Evolutionary conservation across 2,113 vertebrate genomes (phyloP), one percentile per base, ranked within the genome.

Genomic region (Recurvirostra avosetta): DNA sequence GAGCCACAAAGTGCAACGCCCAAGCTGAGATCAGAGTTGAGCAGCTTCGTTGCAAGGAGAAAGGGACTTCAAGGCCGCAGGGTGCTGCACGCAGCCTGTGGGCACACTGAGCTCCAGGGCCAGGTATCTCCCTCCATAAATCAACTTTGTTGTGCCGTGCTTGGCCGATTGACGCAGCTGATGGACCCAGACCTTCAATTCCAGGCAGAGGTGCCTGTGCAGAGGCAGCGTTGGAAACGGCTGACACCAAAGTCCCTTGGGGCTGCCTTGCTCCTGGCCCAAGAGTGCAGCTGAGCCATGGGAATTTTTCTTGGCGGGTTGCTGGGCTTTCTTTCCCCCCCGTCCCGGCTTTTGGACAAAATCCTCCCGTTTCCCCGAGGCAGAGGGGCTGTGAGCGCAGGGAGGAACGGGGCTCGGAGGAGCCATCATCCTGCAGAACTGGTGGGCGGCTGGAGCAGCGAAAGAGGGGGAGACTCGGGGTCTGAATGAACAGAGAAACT

Each of bases 41-140:
- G 47, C 47, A 36, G 59, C 32, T 89, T 74, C 32, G 32, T 19
- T 6, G 5, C 20, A 19, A 34, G 50, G 19, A 61, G 62, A 34
- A 61, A 61, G 55, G 61, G 67, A 19, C 52, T 10, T 76, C 45
- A 21, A 36, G 76, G 67, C 58, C 61, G 62, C 1, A 3, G 3
- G 0, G 18, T 67, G 72, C 75, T 3, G 5, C 74, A 34, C 1
- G 9, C 22, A 4, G 0, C 0, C 29, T 41, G 53, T 2, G 11
- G 16, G 25, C 65, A 56, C 40, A 2, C 29, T 16, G 62, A 0
- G 30, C 68, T 65, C 40, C 74, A 38, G 62, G 66, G 53, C 52
- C 50, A 25, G 47, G 36, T 6, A 7, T 61, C 16, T 88, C 53
- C 78, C 29, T 47, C 41, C 38, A n/a, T 43, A 52, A 43, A 88